These are phyloP conservation scores for Spea hammondii DNA, from an alignment of 2,797 vertebrate species.

Conservation along the genomic window DNA sequence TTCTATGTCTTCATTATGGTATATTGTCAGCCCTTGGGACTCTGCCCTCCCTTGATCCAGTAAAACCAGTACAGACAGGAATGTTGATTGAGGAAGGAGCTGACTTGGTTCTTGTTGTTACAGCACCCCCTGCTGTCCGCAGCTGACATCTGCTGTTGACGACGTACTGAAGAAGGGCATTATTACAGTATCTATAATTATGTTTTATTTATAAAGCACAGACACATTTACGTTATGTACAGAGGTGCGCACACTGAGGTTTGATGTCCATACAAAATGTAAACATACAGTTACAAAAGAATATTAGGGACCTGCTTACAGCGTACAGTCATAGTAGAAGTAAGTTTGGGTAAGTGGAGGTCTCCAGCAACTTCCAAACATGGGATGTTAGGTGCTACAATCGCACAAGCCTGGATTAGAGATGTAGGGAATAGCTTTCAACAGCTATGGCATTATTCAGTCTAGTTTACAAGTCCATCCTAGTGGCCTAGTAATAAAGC, in stretches of 20 bases:
- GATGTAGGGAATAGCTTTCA: no score
- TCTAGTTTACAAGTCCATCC: no score
- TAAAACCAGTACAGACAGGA: neutral
- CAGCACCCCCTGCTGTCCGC: conserved; percentile 15
- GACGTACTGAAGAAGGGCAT: neutral
- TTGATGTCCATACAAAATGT: neutral
- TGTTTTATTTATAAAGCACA: neutral
- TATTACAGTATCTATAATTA: neutral
- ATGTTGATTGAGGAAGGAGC: neutral
- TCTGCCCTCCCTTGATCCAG: neutral
- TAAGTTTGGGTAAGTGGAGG: no score
- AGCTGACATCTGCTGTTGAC: neutral
- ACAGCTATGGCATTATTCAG: no score
- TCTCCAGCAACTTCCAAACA: no score
- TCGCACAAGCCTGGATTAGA: no score
- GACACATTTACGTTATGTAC: neutral
- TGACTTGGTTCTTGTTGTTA: neutral
- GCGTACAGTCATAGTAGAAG: neutral
- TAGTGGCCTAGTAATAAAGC: no score
- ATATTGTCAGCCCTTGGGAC: neutral
- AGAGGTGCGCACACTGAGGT: neutral
- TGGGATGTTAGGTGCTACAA: no score
- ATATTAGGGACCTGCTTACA: neutral
- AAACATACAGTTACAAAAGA: neutral
- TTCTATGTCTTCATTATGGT: no score